Base-by-base conservation (phyloP, 2,888 invertebrate species). In the Bugulina stolonifera region DNA sequence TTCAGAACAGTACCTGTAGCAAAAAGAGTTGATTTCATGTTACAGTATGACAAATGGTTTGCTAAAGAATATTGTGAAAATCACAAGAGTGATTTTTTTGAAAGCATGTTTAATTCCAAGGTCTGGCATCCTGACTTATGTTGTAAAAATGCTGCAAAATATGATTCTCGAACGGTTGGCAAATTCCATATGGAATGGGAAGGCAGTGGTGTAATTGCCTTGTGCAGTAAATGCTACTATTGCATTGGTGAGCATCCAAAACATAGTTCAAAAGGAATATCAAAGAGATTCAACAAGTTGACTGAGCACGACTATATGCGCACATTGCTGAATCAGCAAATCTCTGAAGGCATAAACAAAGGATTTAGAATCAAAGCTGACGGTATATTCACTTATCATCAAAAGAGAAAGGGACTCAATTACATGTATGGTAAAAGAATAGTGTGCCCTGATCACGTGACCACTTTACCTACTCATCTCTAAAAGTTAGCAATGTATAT, bases 121-220 rank as follows among this genome's bases (percentile, higher is more conserved):
- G n/a, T 3, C 5, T 72, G 72, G 72, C 54, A 25, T 14, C 54
- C 69, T 10, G 25, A 58, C 14, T 1, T 69, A 1, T 72, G 69
- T 69, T 72, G 72, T 69, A 43, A 69, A 18, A 18, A 5, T 18
- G 69, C 52, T 25, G 29, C 14, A 1, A 35, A 69, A 43, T 54
- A 25, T 52, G 72, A 72, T n/a, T 52, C 23, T 22, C 18, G 72
- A 18, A 69, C 69, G 23, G 69, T 69, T 27, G 72, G 72, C 18
- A 18, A 69, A 52, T 69, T 72, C 23, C 64, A 72, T 32, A 27
- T 27, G n/a, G 57, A 57, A 57, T 57, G 57, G 57, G n/a, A 27
- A 57, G 57, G 57, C n/a, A n/a, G n/a, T 14, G 57, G 57, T 14
- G 57, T 57, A 27, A 57, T 57, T 5, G 57, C 57, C 3, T 57